phyloP scores from a whole-genome alignment of 2,113 vertebrate genomes.

The Numenius arquata region DNA sequence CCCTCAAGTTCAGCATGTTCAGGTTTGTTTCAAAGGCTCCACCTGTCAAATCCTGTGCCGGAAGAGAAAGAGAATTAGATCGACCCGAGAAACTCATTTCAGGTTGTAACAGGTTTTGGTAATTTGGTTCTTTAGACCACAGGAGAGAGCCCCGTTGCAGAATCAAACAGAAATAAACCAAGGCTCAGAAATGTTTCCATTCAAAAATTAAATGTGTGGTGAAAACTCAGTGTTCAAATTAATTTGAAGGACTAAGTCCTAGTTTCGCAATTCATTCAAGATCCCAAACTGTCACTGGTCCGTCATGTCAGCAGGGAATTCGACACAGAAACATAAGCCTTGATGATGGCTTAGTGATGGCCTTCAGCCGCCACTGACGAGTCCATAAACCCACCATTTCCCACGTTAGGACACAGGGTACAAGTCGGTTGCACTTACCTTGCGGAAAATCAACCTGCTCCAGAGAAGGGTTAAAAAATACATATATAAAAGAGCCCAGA shows the following conservation, averaged over 20 bases:
- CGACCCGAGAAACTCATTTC: background rate
- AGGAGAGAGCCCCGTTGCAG: background rate
- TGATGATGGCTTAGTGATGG: accelerated
- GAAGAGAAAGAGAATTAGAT: background rate
- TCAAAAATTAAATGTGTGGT: background rate
- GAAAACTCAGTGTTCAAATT: background rate
- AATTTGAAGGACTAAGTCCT: background rate
- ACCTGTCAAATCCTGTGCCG: conserved; percentile 86
- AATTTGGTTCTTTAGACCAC: background rate
- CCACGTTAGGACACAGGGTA: background rate
- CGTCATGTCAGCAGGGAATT: background rate
- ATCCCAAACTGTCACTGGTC: background rate
- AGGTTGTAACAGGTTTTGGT: background rate
- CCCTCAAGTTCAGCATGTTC: conserved; percentile 71
- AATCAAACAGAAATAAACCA: background rate
- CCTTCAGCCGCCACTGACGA: background rate
- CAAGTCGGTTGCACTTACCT: background rate
- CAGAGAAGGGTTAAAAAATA: background rate
- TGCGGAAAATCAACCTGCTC: background rate
- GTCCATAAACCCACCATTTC: background rate
- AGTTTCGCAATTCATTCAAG: background rate
- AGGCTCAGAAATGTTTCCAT: background rate
- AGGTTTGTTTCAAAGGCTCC: conserved; percentile 89
- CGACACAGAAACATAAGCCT: background rate
- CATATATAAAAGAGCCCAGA: background rate